Evolutionary conservation across 2,797 vertebrate species (phyloP).

Genomic region (Chiloscyllium punctatum): DNA sequence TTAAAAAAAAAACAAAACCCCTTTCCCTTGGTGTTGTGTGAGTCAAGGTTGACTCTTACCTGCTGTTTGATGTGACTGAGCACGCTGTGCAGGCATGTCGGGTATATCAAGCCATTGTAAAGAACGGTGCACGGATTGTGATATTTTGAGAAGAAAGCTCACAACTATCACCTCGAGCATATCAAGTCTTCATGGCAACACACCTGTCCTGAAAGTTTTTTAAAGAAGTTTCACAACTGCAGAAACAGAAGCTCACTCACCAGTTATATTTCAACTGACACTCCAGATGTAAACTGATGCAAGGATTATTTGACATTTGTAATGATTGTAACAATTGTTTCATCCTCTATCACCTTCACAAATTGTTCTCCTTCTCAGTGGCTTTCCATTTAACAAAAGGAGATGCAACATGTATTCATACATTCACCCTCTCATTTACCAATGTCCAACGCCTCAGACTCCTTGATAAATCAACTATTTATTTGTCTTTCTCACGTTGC

Average conservation of each 20-base stretch:
- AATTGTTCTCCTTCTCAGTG: not conserved
- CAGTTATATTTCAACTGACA: not conserved
- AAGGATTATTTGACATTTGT: not conserved
- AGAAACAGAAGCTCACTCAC: not conserved
- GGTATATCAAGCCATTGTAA: not conserved
- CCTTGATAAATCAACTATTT: not conserved
- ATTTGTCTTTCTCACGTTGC: not conserved
- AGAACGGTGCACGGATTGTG: not conserved
- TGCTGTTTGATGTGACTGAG: not conserved
- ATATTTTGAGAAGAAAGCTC: not conserved
- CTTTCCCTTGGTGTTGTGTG: not conserved
- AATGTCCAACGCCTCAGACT: not conserved
- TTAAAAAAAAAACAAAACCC: not conserved
- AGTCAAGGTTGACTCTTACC: not conserved
- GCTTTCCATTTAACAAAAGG: not conserved
- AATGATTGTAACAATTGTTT: not conserved
- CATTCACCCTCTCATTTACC: not conserved
- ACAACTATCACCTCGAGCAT: not conserved
- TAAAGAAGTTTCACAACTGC: not conserved
- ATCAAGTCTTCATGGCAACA: too few species aligned
- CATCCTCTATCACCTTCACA: not conserved
- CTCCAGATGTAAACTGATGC: not conserved
- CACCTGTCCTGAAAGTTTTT: not conserved
- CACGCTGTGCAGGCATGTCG: not conserved
- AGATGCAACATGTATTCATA: not conserved